phyloP scores from a whole-genome alignment of 2,888 invertebrate genomes.

The Miltochrista miniata region DNA sequence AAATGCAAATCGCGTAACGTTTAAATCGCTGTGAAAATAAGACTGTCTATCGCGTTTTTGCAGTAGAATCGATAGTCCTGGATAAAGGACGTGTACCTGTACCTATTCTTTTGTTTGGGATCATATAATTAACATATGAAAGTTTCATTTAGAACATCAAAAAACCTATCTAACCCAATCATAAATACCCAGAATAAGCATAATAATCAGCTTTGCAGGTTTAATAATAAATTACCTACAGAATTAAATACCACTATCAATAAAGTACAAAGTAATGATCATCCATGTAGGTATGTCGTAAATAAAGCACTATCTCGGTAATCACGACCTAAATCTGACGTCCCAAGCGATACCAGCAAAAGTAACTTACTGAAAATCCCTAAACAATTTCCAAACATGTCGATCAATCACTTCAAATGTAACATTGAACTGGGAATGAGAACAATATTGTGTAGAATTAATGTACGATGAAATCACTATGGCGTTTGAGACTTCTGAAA shows the following conservation, averaged over 20 bases:
- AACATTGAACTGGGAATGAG: conserved; percentile 1
- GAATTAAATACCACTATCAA: neutral
- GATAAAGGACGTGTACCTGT: too few species aligned
- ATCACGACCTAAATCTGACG: conserved; percentile 1
- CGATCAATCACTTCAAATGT: neutral
- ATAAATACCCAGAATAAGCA: too few species aligned
- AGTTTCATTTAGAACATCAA: too few species aligned
- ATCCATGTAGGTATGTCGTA: neutral
- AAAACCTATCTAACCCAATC: too few species aligned
- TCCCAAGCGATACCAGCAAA: neutral
- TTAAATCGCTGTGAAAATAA: too few species aligned
- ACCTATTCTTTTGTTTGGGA: too few species aligned
- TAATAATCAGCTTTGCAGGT: too few species aligned
- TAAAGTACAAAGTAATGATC: neutral
- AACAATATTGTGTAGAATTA: neutral
- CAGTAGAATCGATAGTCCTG: too few species aligned
- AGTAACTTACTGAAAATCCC: conserved; percentile 2
- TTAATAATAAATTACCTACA: neutral
- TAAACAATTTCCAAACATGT: conserved; percentile 1
- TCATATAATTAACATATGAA: too few species aligned
- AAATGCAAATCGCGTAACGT: too few species aligned
- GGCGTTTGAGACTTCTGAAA: neutral
- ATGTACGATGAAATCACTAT: neutral
- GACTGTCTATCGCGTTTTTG: too few species aligned
- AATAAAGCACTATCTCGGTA: neutral